phyloP scores from a whole-genome alignment of 1,140 invertebrate species.

The Wasmannia auropunctata region DNA sequence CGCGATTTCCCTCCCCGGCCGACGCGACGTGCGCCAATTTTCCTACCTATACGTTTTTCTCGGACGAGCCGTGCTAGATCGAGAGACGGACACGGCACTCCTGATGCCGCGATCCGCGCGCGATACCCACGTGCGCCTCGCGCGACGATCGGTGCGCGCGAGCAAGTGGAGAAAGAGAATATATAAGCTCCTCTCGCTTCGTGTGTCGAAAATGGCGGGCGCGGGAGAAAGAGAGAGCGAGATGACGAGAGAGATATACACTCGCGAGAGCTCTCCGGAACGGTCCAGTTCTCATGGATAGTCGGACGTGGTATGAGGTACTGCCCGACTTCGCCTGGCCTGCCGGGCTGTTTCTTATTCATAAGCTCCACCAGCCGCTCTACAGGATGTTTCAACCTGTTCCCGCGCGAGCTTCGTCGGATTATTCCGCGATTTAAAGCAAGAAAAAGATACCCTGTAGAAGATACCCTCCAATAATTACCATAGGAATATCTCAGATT shows the following conservation, averaged over 20 bases:
- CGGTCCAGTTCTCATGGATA: conserved; percentile 76
- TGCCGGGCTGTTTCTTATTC: conserved; percentile 66
- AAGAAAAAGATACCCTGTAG: neutral
- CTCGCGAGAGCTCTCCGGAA: conserved; percentile 67
- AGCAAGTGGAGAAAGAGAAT: conserved; percentile 44
- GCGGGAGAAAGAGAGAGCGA: conserved; percentile 29
- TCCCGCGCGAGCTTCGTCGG: neutral
- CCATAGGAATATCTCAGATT: neutral
- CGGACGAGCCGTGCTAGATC: neutral
- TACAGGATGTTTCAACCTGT: neutral
- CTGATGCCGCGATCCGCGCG: conserved; percentile 12
- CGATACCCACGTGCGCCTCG: conserved; percentile 17
- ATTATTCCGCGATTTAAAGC: neutral
- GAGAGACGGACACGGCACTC: neutral
- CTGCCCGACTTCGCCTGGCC: conserved; percentile 59
- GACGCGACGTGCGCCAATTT: conserved; percentile 20
- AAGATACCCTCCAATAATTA: neutral
- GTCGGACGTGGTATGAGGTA: conserved; percentile 22
- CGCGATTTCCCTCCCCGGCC: neutral
- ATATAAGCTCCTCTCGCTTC: conserved; percentile 14
- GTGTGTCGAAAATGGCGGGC: neutral
- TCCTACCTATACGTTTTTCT: conserved; percentile 29
- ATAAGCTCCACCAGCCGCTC: conserved; percentile 55
- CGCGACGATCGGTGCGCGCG: neutral
- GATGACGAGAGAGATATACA: conserved; percentile 51